These are phyloP conservation scores for Tryphoninae sp. DNA, from an alignment of 2,888 invertebrate species.

Conservation along the genomic window DNA sequence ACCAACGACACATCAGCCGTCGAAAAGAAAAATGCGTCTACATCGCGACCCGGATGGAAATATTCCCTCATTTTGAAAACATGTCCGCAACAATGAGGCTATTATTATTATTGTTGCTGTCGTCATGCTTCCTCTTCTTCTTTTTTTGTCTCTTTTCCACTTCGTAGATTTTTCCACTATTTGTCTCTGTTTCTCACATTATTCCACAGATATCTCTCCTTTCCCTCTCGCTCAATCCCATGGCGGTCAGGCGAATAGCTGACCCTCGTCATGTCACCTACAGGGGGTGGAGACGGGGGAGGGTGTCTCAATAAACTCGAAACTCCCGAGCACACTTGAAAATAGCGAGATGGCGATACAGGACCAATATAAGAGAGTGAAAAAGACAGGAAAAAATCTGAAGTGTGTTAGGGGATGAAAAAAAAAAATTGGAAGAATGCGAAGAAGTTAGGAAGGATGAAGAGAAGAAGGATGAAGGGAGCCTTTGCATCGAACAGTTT, in stretches of 20 bases:
- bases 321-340: slow-evolving; percentile 33
- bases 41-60: slow-evolving; percentile 45
- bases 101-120: slow-evolving; percentile 78
- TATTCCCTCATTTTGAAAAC: slow-evolving; percentile 79
- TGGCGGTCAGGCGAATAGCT: slow-evolving; percentile 75
- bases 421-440: not conserved
- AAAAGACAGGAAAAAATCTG: slow-evolving; percentile 44
- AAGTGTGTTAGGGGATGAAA: slow-evolving; percentile 1
- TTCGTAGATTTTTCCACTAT: slow-evolving; percentile 13
- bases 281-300: slow-evolving; percentile 61
- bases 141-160: slow-evolving; percentile 29
- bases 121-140: slow-evolving; percentile 67
- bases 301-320: slow-evolving; percentile 75
- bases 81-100: slow-evolving; percentile 80
- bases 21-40: slow-evolving; percentile 13
- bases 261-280: slow-evolving; percentile 79
- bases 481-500: slow-evolving; percentile 73
- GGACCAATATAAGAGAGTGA: not conserved
- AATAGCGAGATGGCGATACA: slow-evolving; percentile 36
- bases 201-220: slow-evolving; percentile 13
- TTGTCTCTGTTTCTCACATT: slow-evolving; percentile 9
- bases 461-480: slow-evolving; percentile 44
- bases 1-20: slow-evolving; percentile 40
- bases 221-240: slow-evolving; percentile 69
- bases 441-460: slow-evolving; percentile 3